These are phyloP conservation scores for Herpetotheres cachinnans DNA, from an alignment of 2,113 vertebrate species.

Conservation along the genomic window DNA sequence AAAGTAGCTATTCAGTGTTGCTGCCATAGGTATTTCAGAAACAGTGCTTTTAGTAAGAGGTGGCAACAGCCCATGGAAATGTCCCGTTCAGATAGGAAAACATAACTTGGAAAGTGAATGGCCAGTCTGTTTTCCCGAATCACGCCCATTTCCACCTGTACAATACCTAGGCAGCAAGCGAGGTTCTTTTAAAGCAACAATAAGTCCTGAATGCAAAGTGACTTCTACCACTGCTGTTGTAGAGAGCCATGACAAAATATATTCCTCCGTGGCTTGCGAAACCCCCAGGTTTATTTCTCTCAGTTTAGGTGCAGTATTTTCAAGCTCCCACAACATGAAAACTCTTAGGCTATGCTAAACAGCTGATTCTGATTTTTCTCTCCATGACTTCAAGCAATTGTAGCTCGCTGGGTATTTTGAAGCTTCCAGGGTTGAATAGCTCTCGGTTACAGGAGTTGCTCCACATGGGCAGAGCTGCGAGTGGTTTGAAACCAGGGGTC, in stretches of 20 bases:
- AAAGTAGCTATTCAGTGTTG: slow-evolving; percentile 3
- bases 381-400: not conserved
- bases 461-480: not conserved
- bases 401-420: not conserved
- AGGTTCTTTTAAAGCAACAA: not conserved
- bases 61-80: not conserved
- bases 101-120: not conserved
- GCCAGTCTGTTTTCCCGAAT: not conserved
- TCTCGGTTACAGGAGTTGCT: not conserved
- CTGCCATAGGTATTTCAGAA: not conserved
- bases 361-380: not conserved
- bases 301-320: not conserved
- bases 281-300: not conserved
- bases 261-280: not conserved
- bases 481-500: not conserved
- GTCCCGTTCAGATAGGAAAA: not conserved
- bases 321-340: not conserved
- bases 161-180: not conserved
- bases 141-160: not conserved
- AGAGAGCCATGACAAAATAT: not conserved
- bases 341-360: not conserved
- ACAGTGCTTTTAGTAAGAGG: not conserved
- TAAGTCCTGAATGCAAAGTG: not conserved
- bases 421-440: not conserved
- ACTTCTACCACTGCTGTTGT: not conserved